Conservation (phyloP, 2,797 vertebrate species). For the Choloepus didactylus region DNA sequence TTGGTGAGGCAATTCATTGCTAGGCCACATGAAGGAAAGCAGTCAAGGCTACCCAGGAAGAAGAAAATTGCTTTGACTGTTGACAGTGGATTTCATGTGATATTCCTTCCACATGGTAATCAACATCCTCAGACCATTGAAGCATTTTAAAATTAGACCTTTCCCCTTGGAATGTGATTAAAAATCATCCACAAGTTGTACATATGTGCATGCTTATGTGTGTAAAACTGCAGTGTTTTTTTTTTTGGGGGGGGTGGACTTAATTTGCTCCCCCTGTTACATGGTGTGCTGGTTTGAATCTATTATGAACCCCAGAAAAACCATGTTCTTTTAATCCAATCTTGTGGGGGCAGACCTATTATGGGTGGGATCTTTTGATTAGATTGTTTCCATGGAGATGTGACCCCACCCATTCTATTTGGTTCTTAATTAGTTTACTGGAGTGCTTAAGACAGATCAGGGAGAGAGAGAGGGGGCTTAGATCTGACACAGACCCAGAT, state of each 20-base stretch:
- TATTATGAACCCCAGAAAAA: no score
- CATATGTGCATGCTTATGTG: neutral
- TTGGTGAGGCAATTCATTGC: neutral
- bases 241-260: neutral
- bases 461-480: no score
- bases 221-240: neutral
- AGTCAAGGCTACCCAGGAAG: neutral
- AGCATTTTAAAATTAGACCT: neutral
- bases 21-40: neutral
- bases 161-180: neutral
- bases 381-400: no score
- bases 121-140: neutral
- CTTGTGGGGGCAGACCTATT: no score
- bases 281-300: no score
- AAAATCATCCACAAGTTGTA: neutral
- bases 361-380: no score
- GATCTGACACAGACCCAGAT: no score
- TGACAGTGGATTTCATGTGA: neutral
- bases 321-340: no score
- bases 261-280: neutral
- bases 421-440: no score
- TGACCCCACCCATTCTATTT: no score
- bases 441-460: no score
- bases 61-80: neutral
- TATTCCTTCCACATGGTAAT: neutral